phyloP scores from a whole-genome alignment of 2,888 invertebrate genomes.

The Drosophila anomelani region DNA sequence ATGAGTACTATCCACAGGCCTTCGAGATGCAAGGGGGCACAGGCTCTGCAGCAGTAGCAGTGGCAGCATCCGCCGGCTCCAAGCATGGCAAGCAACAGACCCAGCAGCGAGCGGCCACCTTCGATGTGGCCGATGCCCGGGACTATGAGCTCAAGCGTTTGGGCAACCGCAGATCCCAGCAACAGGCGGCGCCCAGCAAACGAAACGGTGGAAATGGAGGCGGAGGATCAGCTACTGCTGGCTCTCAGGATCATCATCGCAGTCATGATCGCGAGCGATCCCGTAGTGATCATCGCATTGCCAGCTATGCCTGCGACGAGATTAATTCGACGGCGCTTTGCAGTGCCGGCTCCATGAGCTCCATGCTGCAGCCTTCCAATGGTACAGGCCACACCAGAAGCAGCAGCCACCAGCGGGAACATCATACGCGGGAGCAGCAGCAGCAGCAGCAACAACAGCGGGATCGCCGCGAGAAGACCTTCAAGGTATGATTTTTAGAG shows the following conservation, averaged over 20 bases:
- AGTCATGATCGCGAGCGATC: constrained; percentile 80
- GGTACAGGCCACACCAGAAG: constrained; percentile 25
- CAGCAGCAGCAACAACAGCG: constrained; percentile 83
- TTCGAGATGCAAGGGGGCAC: constrained; percentile 45
- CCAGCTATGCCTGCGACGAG: constrained; percentile 80
- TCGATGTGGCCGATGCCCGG: constrained; percentile 82
- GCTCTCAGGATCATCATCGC: constrained; percentile 68
- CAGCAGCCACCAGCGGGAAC: constrained; percentile 52
- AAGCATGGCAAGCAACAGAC: constrained; percentile 58
- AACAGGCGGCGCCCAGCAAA: constrained; percentile 79
- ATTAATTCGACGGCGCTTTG: constrained; percentile 48
- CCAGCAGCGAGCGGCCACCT: constrained; percentile 82
- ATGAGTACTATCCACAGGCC: constrained; percentile 82
- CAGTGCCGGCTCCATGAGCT: constrained; percentile 67
- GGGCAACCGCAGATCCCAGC: constrained; percentile 81
- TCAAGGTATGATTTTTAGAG: constrained; percentile 85
- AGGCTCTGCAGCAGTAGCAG: neutral
- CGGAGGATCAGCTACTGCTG: constrained; percentile 39
- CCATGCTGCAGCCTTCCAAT: constrained; percentile 49
- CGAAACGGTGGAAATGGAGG: constrained; percentile 64
- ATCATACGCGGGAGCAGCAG: constrained; percentile 40
- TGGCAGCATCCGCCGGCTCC: constrained; percentile 17
- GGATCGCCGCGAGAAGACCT: constrained; percentile 84
- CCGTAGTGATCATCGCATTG: constrained; percentile 82
- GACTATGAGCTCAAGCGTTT: constrained; percentile 83